These are phyloP conservation scores for Anneissia japonica DNA, from an alignment of 35 echinoderm and acorn worm genomes.

Conservation along the genomic window DNA sequence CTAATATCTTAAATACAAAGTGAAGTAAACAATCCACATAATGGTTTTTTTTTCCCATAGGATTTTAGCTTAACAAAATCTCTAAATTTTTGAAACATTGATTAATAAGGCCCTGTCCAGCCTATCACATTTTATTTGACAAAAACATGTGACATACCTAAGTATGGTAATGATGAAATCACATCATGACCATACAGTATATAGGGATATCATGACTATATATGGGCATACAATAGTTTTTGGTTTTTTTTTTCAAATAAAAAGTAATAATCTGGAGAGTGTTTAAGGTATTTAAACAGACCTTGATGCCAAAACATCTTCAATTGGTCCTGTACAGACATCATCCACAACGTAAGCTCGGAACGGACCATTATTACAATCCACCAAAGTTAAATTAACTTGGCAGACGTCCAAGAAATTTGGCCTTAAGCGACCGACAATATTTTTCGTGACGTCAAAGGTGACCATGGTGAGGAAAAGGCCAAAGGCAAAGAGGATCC, in stretches of 20 bases:
- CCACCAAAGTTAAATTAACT: slow-evolving; percentile 39
- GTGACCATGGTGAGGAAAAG: slow-evolving; percentile 54
- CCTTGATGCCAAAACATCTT: slow-evolving; percentile 36
- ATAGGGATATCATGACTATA: not conserved
- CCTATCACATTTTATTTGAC: too few relatives aligned
- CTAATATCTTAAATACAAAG: too few relatives aligned
- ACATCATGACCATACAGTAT: not conserved
- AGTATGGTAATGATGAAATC: not conserved
- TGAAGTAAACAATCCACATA: too few relatives aligned
- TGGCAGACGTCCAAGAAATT: slow-evolving; percentile 84
- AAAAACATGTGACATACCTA: not conserved
- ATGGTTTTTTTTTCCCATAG: too few relatives aligned
- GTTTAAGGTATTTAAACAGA: slow-evolving; percentile 7
- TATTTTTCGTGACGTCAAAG: slow-evolving; percentile 81
- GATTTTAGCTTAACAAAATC: too few relatives aligned
- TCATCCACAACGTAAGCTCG: slow-evolving; percentile 65
- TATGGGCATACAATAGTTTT: not conserved
- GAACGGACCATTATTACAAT: slow-evolving; percentile 52
- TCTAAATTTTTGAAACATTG: too few relatives aligned
- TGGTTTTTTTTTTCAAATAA: not conserved
- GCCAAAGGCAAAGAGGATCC: slow-evolving; percentile 72
- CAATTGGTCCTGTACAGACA: slow-evolving; percentile 52
- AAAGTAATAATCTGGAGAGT: not conserved
- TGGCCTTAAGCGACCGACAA: slow-evolving; percentile 76
- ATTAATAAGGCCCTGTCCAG: too few relatives aligned